Conservation (phyloP, 2,888 invertebrate genomes). For the Mycalesis mineus region DNA sequence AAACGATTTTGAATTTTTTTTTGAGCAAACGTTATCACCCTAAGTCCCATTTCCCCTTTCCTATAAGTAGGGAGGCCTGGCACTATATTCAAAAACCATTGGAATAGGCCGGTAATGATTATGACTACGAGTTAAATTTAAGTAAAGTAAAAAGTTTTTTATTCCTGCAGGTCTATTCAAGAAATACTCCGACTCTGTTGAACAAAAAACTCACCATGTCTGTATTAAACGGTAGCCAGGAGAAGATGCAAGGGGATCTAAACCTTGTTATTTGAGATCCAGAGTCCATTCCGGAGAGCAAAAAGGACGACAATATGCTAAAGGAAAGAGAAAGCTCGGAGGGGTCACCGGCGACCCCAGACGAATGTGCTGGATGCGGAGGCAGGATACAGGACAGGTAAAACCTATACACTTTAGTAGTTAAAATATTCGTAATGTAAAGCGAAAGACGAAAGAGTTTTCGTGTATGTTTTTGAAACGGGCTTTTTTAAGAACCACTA, state of each 20-base stretch:
- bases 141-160: not conserved
- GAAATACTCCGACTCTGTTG: conserved; percentile 24
- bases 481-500: too few species aligned
- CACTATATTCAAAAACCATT: too few species aligned
- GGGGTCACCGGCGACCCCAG: conserved; percentile 62
- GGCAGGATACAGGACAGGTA: conserved; percentile 80
- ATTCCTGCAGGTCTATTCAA: not conserved
- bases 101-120: too few species aligned
- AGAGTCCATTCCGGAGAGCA: conserved; percentile 48
- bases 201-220: conserved; percentile 45
- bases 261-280: conserved; percentile 62
- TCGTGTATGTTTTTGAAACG: too few species aligned
- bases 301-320: conserved; percentile 75
- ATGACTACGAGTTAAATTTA: not conserved
- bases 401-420: too few species aligned
- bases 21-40: too few species aligned
- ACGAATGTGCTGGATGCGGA: conserved; percentile 81
- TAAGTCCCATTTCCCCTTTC: too few species aligned
- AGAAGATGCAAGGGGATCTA: conserved; percentile 40
- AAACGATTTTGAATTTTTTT: too few species aligned
- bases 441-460: too few species aligned
- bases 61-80: too few species aligned
- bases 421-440: too few species aligned
- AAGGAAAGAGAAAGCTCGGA: conserved; percentile 82
- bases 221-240: conserved; percentile 37